phyloP scores from a whole-genome alignment of 2,888 invertebrate species.

The Habroteleia sp. region DNA sequence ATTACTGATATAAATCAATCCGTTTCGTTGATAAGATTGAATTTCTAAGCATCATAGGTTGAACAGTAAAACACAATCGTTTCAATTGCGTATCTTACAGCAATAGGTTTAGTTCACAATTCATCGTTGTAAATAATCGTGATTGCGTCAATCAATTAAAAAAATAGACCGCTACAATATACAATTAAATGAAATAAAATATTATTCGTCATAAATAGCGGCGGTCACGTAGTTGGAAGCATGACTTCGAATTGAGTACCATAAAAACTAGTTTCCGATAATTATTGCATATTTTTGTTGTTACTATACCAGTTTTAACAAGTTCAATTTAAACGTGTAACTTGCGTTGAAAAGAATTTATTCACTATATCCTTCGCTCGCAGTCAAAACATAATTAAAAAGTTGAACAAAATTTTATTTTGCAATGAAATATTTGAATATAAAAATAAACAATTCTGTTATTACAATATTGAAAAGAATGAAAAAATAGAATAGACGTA shows the following conservation, averaged over 20 bases:
- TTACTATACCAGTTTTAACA: constrained; percentile 39
- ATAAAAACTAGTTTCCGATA: constrained; percentile 53
- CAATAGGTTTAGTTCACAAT: too few species aligned
- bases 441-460: too few species aligned
- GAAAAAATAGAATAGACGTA: too few species aligned
- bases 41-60: too few species aligned
- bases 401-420: too few species aligned
- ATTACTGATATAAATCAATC: too few species aligned
- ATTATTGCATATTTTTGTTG: constrained; percentile 51
- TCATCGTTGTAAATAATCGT: background rate
- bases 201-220: constrained; percentile 26
- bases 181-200: constrained; percentile 16
- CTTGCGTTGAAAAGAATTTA: constrained; percentile 34
- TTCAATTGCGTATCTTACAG: too few species aligned
- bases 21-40: too few species aligned
- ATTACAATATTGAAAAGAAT: too few species aligned
- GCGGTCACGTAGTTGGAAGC: constrained; percentile 11
- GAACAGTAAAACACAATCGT: too few species aligned
- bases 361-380: constrained; percentile 8
- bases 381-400: background rate
- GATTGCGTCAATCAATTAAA: background rate
- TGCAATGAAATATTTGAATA: too few species aligned
- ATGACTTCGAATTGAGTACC: background rate
- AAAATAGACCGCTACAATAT: background rate
- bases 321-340: constrained; percentile 37